Percentiles rank a stretch among this genome's conserved stretches.
Evolutionary conservation across 2,888 invertebrate genomes (phyloP).

Genomic region (Phyto melanocephala): DNA sequence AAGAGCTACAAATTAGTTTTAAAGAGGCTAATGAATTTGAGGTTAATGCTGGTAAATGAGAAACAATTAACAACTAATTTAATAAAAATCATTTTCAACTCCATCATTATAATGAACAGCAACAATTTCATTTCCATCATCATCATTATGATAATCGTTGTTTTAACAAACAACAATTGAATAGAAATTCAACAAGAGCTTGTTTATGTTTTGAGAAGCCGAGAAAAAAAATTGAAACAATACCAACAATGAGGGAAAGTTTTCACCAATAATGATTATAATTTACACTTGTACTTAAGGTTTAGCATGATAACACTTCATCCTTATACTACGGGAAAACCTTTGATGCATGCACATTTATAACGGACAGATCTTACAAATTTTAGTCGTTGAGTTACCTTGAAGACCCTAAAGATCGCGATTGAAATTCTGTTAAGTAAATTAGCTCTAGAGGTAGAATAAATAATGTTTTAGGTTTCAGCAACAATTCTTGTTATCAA

Average conservation of each 20-base stretch:
- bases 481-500: too few species aligned
- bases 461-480: too few species aligned
- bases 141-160: slow-evolving; percentile 40
- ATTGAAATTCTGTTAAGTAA: too few species aligned
- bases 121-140: slow-evolving; percentile 47
- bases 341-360: too few species aligned
- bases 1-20: neutral
- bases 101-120: neutral
- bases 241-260: slow-evolving; percentile 34
- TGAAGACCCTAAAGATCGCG: too few species aligned
- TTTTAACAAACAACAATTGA: slow-evolving; percentile 46
- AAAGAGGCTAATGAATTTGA: slow-evolving; percentile 29
- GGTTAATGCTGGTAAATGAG: slow-evolving; percentile 42
- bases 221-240: slow-evolving; percentile 14
- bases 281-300: neutral
- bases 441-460: too few species aligned
- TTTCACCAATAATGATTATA: slow-evolving; percentile 14
- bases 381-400: too few species aligned
- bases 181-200: slow-evolving; percentile 36
- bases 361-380: too few species aligned
- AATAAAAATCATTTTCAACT: slow-evolving; percentile 28
- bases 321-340: neutral
- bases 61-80: slow-evolving; percentile 58
- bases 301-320: neutral
- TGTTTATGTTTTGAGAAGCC: slow-evolving; percentile 34